These are phyloP conservation scores for Sporophila hypoxantha DNA, from an alignment of 2,113 vertebrate genomes.

Conservation along the genomic window DNA sequence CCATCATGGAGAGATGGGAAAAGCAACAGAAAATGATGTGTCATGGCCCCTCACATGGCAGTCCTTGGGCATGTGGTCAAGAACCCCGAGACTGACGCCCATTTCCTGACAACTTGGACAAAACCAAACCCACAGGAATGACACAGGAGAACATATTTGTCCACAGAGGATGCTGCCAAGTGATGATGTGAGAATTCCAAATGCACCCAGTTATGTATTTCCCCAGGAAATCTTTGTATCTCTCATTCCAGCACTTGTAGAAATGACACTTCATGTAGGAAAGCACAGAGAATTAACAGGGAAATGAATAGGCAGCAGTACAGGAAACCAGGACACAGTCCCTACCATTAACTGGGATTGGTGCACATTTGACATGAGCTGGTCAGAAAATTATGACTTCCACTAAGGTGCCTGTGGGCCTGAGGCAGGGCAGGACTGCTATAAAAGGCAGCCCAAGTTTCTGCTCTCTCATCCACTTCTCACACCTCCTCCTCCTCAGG, in stretches of 20 bases:
- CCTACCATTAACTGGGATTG: not conserved
- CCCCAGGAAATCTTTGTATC: not conserved
- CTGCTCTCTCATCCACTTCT: too few relatives aligned
- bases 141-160: not conserved
- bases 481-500: too few relatives aligned
- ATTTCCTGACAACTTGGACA: not conserved
- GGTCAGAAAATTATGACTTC: too few relatives aligned
- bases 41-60: not conserved
- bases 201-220: too few relatives aligned
- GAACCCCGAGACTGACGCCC: not conserved
- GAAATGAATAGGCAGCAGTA: not conserved
- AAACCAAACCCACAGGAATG: not conserved
- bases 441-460: too few relatives aligned
- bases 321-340: not conserved
- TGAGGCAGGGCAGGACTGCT: too few relatives aligned
- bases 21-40: not conserved
- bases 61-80: not conserved
- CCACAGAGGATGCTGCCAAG: too few relatives aligned
- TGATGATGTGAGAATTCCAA: not conserved
- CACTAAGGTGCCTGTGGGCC: too few relatives aligned
- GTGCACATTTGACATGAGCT: too few relatives aligned
- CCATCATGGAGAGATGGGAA: not conserved
- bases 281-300: not conserved
- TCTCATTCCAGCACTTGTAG: too few relatives aligned
- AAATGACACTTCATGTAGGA: not conserved